Evolutionary conservation across 2,888 invertebrate species (phyloP), one percentile per base, ranked within the genome.

Genomic region (Salpingus planirostris): DNA sequence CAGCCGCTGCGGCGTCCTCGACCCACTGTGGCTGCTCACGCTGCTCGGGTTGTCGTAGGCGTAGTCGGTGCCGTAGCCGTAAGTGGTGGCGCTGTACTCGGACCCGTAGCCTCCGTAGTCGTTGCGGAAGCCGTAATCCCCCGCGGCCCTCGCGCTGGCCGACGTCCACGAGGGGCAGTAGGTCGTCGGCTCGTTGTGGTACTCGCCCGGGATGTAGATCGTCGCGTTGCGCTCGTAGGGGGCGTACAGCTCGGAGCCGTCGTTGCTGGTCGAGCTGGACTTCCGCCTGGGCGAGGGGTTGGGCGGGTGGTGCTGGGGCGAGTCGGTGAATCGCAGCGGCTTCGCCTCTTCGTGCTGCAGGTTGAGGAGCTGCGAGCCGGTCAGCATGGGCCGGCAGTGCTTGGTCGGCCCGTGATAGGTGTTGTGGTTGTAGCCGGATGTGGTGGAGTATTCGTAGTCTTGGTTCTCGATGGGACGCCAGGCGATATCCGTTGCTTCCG

Each of bases 351-450:
- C 71, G 11, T 67, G 57, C 51, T 70, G 72, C 5, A 72, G 56
- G 26, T 49, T 56, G 31, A 68, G 54, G 13, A 67, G 50, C 46
- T 74, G 72, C 1, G 69, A 68, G 2, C 69, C 71, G 0, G 73
- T 70, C 46, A 76, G 65, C 37, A 74, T 68, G 3, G 80, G 75
- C 4, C 86, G 72, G 52, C 77, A 73, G 54, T 87, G 87, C 40
- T 80, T 69, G 3, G 83, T 75, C 24, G 86, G 87, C 0, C 89
- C 92, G 64, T 91, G 92, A 67, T 90, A 93, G 2, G 91, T 91
- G 65, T 91, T 87, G 61, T 89, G 88, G 22, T 77, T 76, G 60
- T 78, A 83, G 31, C 70, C 67, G 24, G 68, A 70, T 13, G 69
- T 65, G 13, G 70, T 69, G 2, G 68, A 64, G 49, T 75, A 75